Evolutionary conservation across 1,140 invertebrate species (phyloP), one percentile per base, ranked within the genome.

Genomic region (Lithobius niger): DNA sequence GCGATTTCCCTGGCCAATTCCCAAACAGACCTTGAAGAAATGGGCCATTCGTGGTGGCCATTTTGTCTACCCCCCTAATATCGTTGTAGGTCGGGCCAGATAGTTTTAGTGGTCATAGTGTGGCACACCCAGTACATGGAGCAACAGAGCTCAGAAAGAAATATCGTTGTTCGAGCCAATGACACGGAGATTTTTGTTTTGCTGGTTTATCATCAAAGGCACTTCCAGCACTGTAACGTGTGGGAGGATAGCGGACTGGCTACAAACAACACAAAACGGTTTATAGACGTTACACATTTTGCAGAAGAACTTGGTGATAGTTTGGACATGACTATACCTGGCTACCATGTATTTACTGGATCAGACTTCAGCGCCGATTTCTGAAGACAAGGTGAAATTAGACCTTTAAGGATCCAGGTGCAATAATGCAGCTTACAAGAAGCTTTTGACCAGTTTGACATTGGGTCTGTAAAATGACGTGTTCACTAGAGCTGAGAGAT

Each of bases 201-300:
- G 43, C 43, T 45, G 19, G 43, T 45, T 16, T 45, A 45, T 45
- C 43, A 45, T 45, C 43, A 45, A 45, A 45, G n/a, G 43, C 43
- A 45, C 43, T 45, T 6, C 43, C 43, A 45, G 43, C 16, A 45
- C 43, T 19, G 43, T 10, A 45, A 45, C 43, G 43, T 45, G 19
- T 45, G 43, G 43, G 22, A 18, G 43, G 43, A 45, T 45, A 45
- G 6, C 22, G 4, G 43, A 45, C 43, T 45, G 18, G 43, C 43
- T 45, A 18, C 43, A 45, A 45, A 45, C 43, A 45, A 45, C 43
- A 45, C 4, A 45, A 45, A 21, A 45, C 18, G 43, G 43, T 45
- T 45, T 45, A 45, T 45, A 45, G 43, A 45, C 19, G 22, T 45
- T 45, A 45, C 43, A 45, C 16, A 45, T 19, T 18, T 45, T 45